Base-by-base conservation (phyloP, 2,888 invertebrate species). In the Scaptomyza cyrtandrae region DNA sequence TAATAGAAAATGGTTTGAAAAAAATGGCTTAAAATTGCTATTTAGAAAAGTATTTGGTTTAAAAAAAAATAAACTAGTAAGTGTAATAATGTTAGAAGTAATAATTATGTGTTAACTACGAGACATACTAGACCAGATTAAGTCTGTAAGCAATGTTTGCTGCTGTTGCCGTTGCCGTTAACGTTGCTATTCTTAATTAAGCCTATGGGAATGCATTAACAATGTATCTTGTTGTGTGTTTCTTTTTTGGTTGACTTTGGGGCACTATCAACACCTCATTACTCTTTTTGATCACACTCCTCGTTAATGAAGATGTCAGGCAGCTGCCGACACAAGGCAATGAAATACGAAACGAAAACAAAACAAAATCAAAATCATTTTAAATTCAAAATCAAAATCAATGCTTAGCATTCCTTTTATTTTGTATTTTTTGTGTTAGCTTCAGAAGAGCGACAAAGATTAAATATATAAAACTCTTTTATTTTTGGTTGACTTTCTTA, bases 201-300 rank as follows among this genome's bases (percentile, higher is more conserved):
- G 75, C 45, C 67, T 24, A 61, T 50, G 75, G 65, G 81, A 80
- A 88, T 75, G 86, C 75, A 75, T 86, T 71, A 67, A 41, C 16
- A 69, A 75, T 55, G 76, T 75, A 70, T 67, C n/a, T 53, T 53
- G 14, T 41, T 10, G 10, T 10, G 10, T 37, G 6, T 35, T 13
- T 35, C 13, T 35, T 35, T 35, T 35, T 37, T n/a, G 37, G 41
- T 16, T 65, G 58, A 46, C 67, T 84, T 75, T 68, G 43, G 78
- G 81, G 72, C 86, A 81, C 87, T 90, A 90, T 90, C 90, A 90
- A 90, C 90, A 90, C 90, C 87, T 90, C 89, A 90, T 90, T 90
- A 89, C 90, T 90, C 90, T 88, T 82, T 41, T 77, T 86, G 86
- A 89, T 90, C 89, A 85, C 82, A 86, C 90, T 85, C 80, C 78